Evolutionary conservation across 2,797 vertebrate species (phyloP).

Genomic region (Eidolon dupreanum): DNA sequence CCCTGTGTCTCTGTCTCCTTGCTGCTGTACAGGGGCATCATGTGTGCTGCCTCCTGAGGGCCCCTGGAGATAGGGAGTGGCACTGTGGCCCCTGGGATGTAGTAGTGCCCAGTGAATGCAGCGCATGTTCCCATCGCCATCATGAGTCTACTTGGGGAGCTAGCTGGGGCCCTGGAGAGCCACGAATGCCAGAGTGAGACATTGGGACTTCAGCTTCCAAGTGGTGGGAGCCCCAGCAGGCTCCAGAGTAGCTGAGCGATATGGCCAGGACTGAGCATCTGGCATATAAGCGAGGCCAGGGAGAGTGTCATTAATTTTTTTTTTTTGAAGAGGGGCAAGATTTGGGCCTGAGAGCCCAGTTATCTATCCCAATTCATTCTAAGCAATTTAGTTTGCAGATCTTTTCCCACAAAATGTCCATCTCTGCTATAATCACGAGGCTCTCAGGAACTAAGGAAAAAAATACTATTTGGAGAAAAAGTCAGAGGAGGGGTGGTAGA

Average conservation of each 20-base stretch:
- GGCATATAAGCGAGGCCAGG: neutral
- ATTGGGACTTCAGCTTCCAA: neutral
- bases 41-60: too few relatives aligned
- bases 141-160: neutral
- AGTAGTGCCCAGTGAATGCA: neutral
- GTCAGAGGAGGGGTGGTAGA: neutral
- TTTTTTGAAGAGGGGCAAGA: neutral
- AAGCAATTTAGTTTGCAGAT: conserved; percentile 58
- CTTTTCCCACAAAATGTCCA: conserved; percentile 46
- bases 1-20: neutral
- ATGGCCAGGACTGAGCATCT: neutral
- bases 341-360: neutral
- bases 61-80: neutral
- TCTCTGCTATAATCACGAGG: conserved; percentile 45
- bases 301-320: neutral
- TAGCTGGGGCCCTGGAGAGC: too few relatives aligned
- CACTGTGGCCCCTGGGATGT: neutral
- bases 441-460: neutral
- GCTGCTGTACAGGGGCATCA: neutral
- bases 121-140: neutral
- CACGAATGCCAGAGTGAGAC: neutral
- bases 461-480: conserved; percentile 24
- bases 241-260: neutral
- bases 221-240: neutral
- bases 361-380: conserved; percentile 41